Evolutionary conservation across 2,888 invertebrate genomes (phyloP), one percentile per base, ranked within the genome.

Genomic region (Steinernema hermaphroditum): DNA sequence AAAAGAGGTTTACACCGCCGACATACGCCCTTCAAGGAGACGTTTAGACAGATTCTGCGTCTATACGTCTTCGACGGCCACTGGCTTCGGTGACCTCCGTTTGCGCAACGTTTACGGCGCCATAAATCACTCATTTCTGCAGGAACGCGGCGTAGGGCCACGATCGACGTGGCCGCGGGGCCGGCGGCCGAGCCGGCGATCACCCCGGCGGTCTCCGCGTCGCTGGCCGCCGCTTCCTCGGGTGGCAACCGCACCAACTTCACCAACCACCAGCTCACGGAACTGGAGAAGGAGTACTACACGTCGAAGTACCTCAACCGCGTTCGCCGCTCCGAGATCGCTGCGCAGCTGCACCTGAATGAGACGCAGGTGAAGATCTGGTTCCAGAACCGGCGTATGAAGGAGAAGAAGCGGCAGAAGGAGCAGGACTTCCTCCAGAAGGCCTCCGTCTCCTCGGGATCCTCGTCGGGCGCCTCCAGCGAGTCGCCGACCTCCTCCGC

Each of bases 321-420:
- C 82, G 96, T 96, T 46, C 90, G 97, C 80, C 91, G 98, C 83
- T 96, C 97, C 87, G 98, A 98, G 89, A 98, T 98, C 81, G 98
- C 98, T 0, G 69, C 46, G 24, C 69, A 69, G 69, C 89, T 98
- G 72, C 94, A 95, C 86, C 91, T 98, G 71, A 97, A 96, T 88
- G 97, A 97, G 88, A 96, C 96, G 0, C 96, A 97, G 90, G 92
- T 93, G 43, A 95, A 96, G 89, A 96, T 96, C 82, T 96, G 96
- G 96, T 97, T 97, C 88, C 97, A 98, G 88, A 97, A 97, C 87
- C 90, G 97, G 81, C 90, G 97, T 83, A 97, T 97, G 96, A 97
- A 77, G 73, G 95, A 95, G 87, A 96, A 96, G 90, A 96, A 96
- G 87, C 90, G 95, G 78, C 93, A 94, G 90, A 96, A 96, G 89